These are phyloP conservation scores for Larimichthys crocea DNA, from an alignment of 2,113 vertebrate species.

Conservation along the genomic window DNA sequence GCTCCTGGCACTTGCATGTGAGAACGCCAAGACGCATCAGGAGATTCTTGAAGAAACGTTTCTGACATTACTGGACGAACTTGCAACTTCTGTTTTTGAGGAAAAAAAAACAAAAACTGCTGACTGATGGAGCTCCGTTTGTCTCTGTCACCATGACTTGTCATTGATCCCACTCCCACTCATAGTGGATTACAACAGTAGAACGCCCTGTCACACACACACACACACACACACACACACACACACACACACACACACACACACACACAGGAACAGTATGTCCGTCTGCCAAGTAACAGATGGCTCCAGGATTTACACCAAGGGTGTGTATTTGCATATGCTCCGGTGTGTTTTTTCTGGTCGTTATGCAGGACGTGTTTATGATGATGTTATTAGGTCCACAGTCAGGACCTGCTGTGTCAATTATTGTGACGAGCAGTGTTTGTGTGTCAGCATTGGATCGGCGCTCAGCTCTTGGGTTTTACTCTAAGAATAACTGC, in stretches of 20 bases:
- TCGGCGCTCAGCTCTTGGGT: neutral
- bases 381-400: constrained; percentile 6
- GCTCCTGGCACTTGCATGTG: neutral
- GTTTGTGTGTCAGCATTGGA: neutral
- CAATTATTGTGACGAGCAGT: neutral
- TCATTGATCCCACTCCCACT: constrained; percentile 24
- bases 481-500: neutral
- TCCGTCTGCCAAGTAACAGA: constrained; percentile 62
- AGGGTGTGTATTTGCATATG: constrained; percentile 53
- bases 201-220: neutral
- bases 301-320: constrained; percentile 61
- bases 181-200: constrained; percentile 25
- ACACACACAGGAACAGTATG: neutral
- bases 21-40: too few species aligned
- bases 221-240: neutral
- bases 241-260: constrained; percentile 1
- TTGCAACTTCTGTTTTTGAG: constrained; percentile 50
- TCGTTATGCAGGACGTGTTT: neutral
- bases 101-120: constrained; percentile 34
- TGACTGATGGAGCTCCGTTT: constrained; percentile 45
- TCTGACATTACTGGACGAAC: neutral
- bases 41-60: neutral
- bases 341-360: constrained; percentile 13
- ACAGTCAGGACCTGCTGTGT: constrained; percentile 4
- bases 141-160: constrained; percentile 13